Percentiles rank a stretch among this genome's conserved stretches.
Evolutionary conservation across 2,113 vertebrate genomes (phyloP).

Genomic region (Lophotis ruficrista): DNA sequence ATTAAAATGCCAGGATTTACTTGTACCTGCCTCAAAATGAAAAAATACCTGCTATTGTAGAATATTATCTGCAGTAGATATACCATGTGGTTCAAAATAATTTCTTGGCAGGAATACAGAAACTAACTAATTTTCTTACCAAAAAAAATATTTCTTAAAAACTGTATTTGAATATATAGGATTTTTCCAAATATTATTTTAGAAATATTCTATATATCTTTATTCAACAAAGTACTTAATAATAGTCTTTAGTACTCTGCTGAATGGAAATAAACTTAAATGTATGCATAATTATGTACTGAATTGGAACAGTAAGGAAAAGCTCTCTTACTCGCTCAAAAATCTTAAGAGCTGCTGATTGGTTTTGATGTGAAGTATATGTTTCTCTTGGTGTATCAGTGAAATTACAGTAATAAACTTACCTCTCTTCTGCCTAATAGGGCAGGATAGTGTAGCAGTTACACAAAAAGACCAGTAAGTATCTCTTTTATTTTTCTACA

Average conservation of each 20-base stretch:
- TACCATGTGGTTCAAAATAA: background rate
- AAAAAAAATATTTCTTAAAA: background rate
- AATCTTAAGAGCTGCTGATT: background rate
- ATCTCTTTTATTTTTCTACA: background rate
- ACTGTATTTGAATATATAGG: background rate
- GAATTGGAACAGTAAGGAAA: background rate
- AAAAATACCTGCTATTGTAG: background rate
- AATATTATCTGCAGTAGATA: background rate
- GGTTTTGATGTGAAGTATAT: background rate
- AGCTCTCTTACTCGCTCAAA: background rate
- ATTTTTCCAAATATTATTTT: background rate
- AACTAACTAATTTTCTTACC: background rate
- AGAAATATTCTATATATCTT: background rate
- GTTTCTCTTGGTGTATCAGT: background rate
- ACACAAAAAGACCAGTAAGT: background rate
- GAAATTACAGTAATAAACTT: background rate
- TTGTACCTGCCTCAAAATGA: background rate
- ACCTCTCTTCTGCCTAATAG: background rate
- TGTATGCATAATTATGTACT: background rate
- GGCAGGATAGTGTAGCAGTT: background rate
- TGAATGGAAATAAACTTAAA: background rate
- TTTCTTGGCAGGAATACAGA: background rate
- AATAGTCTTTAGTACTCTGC: background rate
- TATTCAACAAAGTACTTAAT: background rate
- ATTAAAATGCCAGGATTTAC: background rate